These are phyloP conservation scores for Uropsilus gracilis DNA, from an alignment of 2,113 vertebrate genomes.

Conservation along the genomic window DNA sequence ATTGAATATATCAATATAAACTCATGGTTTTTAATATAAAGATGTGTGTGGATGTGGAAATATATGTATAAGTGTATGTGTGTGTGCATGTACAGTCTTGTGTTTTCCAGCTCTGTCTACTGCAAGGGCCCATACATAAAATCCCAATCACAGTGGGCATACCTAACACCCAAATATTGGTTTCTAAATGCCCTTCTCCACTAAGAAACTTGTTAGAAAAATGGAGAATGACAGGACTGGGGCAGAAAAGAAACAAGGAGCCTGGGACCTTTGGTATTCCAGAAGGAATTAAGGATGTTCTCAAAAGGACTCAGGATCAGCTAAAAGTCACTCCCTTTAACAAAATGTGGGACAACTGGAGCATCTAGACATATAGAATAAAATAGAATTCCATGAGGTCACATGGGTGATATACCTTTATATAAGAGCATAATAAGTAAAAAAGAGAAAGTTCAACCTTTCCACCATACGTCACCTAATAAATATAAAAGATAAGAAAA, in stretches of 20 bases:
- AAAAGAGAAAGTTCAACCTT: neutral
- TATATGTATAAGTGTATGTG: neutral
- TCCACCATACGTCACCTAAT: neutral
- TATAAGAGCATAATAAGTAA: neutral
- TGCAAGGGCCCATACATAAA: neutral
- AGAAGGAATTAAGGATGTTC: neutral
- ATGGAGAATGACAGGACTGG: too few relatives aligned
- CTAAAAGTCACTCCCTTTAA: neutral
- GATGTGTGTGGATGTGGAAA: neutral
- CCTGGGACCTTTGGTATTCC: neutral
- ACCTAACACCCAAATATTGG: neutral
- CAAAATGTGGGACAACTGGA: neutral
- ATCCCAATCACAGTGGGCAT: neutral
- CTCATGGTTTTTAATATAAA: neutral
- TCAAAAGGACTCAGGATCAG: neutral
- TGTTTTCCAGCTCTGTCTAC: neutral
- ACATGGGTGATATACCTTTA: neutral
- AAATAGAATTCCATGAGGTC: neutral
- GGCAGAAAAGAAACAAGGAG: neutral
- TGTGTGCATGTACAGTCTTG: rapidly evolving
- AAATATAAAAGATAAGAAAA: neutral
- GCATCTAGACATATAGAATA: neutral
- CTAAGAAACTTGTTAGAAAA: neutral
- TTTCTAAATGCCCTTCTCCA: too few relatives aligned
- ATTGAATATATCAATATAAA: neutral